phyloP scores from a whole-genome alignment of 2,888 invertebrate species.

The Volucella zonaria region DNA sequence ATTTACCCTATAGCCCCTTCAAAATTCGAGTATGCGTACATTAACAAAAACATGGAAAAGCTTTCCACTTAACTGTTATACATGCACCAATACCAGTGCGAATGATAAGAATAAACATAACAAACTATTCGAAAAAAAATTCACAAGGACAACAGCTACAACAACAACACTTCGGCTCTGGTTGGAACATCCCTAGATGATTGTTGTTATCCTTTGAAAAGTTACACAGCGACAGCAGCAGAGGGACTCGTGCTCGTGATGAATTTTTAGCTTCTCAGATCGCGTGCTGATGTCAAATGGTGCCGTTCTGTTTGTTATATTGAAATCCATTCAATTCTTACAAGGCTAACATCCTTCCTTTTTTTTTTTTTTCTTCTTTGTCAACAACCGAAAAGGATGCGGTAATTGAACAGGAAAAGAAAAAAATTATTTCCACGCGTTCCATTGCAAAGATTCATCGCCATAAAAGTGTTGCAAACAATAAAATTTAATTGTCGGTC shows the following conservation, averaged over 20 bases:
- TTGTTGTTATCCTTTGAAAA: slow-evolving; percentile 70
- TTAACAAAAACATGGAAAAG: slow-evolving; percentile 47
- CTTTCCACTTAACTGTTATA: slow-evolving; percentile 64
- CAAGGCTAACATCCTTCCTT: slow-evolving; percentile 30
- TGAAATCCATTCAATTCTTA: slow-evolving; percentile 38
- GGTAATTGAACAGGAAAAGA: slow-evolving; percentile 49
- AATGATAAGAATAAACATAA: slow-evolving; percentile 70
- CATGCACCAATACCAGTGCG: slow-evolving; percentile 43
- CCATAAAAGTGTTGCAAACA: slow-evolving; percentile 31
- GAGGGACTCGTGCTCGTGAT: slow-evolving; percentile 66
- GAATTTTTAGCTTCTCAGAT: slow-evolving; percentile 72
- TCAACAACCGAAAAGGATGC: slow-evolving; percentile 37
- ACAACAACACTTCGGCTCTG: slow-evolving; percentile 27
- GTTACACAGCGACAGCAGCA: slow-evolving; percentile 64
- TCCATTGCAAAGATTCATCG: slow-evolving; percentile 3
- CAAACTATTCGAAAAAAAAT: slow-evolving; percentile 49
- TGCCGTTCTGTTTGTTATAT: slow-evolving; percentile 68
- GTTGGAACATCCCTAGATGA: slow-evolving; percentile 71
- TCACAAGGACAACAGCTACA: slow-evolving; percentile 63
- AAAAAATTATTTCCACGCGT: slow-evolving; percentile 25
- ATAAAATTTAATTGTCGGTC: slow-evolving; percentile 14
- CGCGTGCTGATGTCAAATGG: slow-evolving; percentile 73
- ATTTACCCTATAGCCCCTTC: slow-evolving; percentile 32
- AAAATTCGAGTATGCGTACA: slow-evolving; percentile 48
- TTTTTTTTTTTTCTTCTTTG: slow-evolving; percentile 12